Evolutionary conservation across 2,888 invertebrate genomes (phyloP).

Genomic region (Baccha elongata): DNA sequence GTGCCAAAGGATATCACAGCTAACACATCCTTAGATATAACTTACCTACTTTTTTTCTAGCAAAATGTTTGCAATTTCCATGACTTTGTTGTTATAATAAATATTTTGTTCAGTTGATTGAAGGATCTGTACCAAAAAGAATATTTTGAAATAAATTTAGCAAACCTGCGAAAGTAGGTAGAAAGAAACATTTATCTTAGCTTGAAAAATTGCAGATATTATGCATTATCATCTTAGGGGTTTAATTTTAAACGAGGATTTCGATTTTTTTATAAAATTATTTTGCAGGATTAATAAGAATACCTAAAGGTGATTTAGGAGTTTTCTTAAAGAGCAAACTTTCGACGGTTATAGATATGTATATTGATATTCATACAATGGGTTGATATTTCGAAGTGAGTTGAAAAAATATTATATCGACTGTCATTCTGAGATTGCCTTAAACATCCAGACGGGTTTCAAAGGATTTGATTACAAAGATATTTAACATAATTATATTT

Average conservation of each 20-base stretch:
- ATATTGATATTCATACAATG: no score
- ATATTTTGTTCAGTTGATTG: constrained; percentile 60
- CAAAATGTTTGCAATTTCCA: constrained; percentile 57
- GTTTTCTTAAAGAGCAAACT: no score
- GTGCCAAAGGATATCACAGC: constrained; percentile 9
- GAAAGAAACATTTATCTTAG: not conserved
- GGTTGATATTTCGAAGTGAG: no score
- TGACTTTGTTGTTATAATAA: constrained; percentile 33
- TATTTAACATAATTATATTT: no score
- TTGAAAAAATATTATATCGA: no score
- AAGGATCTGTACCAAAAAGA: constrained; percentile 49
- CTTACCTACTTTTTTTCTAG: constrained; percentile 23
- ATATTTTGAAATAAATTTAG: constrained; percentile 27
- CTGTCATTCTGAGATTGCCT: no score
- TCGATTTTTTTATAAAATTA: constrained; percentile 42
- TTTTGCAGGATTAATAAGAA: constrained; percentile 46
- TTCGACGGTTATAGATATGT: no score
- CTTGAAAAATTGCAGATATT: constrained; percentile 33
- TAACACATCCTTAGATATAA: constrained; percentile 26
- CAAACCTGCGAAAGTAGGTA: constrained; percentile 2
- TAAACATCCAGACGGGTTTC: no score
- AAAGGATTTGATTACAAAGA: no score
- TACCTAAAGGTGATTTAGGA: constrained; percentile 43
- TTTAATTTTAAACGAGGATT: not conserved
- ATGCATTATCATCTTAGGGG: constrained; percentile 18